Conservation (phyloP, 2,797 vertebrate genomes). For the Manis crassicaudata region DNA sequence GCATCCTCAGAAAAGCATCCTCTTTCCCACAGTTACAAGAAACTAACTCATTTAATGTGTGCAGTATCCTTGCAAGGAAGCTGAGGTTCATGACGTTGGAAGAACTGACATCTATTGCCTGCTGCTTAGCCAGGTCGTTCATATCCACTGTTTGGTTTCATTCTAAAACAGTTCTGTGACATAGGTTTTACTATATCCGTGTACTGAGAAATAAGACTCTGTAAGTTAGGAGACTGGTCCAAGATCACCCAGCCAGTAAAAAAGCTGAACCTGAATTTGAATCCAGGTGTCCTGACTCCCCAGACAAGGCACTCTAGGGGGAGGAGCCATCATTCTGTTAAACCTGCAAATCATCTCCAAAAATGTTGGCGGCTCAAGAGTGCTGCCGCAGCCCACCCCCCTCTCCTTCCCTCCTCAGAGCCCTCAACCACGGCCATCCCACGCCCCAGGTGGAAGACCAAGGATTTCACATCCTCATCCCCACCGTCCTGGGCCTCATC, state of each 20-base stretch:
- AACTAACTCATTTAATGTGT: not conserved
- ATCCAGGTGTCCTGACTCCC: not conserved
- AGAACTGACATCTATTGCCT: not conserved
- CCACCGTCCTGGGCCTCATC: conserved; percentile 62
- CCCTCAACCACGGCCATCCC: not conserved
- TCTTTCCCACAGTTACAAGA: not conserved
- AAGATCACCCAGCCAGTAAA: not conserved
- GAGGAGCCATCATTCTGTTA: not conserved
- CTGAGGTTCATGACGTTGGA: not conserved
- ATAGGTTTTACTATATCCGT: not conserved
- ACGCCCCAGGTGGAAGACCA: not conserved
- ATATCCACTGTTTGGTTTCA: not conserved
- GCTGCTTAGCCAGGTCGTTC: not conserved
- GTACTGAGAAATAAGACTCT: not conserved
- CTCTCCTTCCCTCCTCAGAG: conserved; percentile 11
- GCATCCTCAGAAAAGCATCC: not conserved
- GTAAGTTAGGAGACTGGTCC: not conserved
- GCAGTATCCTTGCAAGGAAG: not conserved
- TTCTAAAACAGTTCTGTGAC: not conserved
- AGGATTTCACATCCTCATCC: conserved; percentile 67
- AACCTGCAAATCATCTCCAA: not conserved
- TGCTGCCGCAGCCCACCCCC: not conserved
- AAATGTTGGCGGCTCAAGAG: not conserved
- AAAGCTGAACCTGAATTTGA: not conserved
- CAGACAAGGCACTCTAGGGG: not conserved